These are phyloP conservation scores for Axinella damicornis DNA, from an alignment of 37 sponge, comb jelly and placozoan genomes.

Conservation along the genomic window DNA sequence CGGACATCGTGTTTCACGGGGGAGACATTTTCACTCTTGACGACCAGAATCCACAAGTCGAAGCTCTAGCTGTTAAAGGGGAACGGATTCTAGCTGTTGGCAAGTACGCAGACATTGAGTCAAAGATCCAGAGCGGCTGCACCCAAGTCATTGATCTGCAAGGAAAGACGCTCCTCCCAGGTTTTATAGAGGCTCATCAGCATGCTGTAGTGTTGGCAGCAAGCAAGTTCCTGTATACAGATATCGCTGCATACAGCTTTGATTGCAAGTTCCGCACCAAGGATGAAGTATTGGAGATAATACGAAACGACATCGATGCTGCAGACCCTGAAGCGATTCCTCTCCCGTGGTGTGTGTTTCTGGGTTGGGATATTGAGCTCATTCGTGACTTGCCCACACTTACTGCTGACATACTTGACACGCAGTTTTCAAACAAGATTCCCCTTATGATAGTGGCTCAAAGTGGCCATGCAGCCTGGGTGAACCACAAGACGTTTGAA, in stretches of 20 bases:
- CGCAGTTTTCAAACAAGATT: not conserved
- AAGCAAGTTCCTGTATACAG: not conserved
- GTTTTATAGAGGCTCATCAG: constrained; percentile 66
- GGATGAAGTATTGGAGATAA: not conserved
- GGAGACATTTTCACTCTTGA: not conserved
- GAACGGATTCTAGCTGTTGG: not conserved
- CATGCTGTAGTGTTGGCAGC: constrained; percentile 20
- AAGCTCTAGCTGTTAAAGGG: not conserved
- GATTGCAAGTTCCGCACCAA: not conserved
- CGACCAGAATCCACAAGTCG: constrained; percentile 8
- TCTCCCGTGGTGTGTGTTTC: constrained; percentile 52
- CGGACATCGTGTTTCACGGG: not conserved
- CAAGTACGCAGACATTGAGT: not conserved
- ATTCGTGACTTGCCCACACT: constrained; percentile 41
- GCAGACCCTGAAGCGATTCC: not conserved
- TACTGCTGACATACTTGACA: constrained; percentile 38
- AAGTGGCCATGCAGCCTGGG: constrained; percentile 43
- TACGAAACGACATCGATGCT: constrained; percentile 1
- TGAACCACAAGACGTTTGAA: constrained; percentile 54
- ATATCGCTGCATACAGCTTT: not conserved
- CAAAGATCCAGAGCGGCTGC: not conserved
- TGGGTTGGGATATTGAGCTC: constrained; percentile 55
- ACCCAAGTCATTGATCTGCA: not conserved
- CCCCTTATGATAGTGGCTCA: constrained; percentile 47
- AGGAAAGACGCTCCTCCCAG: constrained; percentile 64